Base-by-base conservation (phyloP, 1,140 invertebrate genomes). In the Oedothorax gibbosus region DNA sequence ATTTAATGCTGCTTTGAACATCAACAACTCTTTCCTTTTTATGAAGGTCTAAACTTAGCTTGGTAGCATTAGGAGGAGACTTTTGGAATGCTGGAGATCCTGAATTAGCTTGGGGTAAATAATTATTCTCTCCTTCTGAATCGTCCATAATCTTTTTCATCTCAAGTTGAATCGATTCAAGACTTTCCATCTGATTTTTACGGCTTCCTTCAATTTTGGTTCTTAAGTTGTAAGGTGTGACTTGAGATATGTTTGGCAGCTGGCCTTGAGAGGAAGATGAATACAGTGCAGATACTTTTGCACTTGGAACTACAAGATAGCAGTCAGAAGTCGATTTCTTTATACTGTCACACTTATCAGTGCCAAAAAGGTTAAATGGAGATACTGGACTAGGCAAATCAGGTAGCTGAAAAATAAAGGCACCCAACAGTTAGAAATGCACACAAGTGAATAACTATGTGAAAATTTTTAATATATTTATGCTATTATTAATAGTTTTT, bases 311-410 rank as follows among this genome's bases (percentile, higher is more conserved):
- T n/a, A 53, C 18, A 35, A 79, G 18, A 53, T 79, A 66, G 21
- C 77, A 53, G 9, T 79, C 77, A 20, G 77, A 79, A 14, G 49
- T 18, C 15, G 64, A 66, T 68, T 79, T 79, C n/a, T 79, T 79
- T 20, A 79, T 79, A 21, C 64, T 79, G 53, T 53, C 64, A 66
- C 62, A 79, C 14, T 79, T 75, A 9, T 35, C 35, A 35, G 35
- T 35, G 35, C 35, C 35, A 35, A 35, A 35, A 35, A 35, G 35
- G 35, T 35, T 35, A 65, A 50, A 65, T 0, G 20, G 12, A 49
- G 49, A 20, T 14, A 12, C 9, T 11, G 3, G 7, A 20, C 12
- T 77, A n/a, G 20, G 35, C 35, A 35, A 35, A 35, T 35, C 35
- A 35, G 35, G 35, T 35, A 35, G 35, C 35, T 35, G 35, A 35